Evolutionary conservation across 2,113 vertebrate genomes (phyloP).

Genomic region (Paramormyrops kingsleyae): DNA sequence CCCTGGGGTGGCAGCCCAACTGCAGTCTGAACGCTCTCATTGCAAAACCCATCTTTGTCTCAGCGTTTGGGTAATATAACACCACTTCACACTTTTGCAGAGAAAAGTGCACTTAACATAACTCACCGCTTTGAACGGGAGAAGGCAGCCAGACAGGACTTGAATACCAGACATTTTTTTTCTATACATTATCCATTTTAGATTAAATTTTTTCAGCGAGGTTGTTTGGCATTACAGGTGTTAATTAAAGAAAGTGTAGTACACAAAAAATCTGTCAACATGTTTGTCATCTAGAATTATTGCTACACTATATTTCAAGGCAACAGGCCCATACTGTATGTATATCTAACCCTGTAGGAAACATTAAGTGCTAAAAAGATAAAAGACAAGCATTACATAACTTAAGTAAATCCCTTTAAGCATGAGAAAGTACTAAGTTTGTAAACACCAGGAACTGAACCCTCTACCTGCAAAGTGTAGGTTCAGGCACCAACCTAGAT

Average conservation of each 20-base stretch:
- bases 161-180: background rate
- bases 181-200: background rate
- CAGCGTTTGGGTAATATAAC: background rate
- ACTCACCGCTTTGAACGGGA: background rate
- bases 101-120: background rate
- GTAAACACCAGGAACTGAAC: conserved; percentile 54
- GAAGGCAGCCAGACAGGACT: background rate
- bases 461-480: conserved; percentile 54
- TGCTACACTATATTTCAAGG: background rate
- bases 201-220: background rate
- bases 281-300: background rate
- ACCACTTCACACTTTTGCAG: background rate
- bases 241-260: background rate
- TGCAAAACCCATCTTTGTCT: background rate
- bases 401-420: background rate
- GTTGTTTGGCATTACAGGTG: background rate
- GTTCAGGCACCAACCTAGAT: conserved; percentile 54
- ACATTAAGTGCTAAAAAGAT: background rate
- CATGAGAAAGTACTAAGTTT: background rate
- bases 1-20: background rate
- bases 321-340: background rate
- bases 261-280: background rate
- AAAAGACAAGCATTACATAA: background rate
- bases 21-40: background rate
- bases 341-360: background rate